Percentiles rank a stretch among this genome's conserved stretches.
These are phyloP conservation scores for Boloria selene DNA, from an alignment of 2,888 invertebrate species.

Conservation along the genomic window DNA sequence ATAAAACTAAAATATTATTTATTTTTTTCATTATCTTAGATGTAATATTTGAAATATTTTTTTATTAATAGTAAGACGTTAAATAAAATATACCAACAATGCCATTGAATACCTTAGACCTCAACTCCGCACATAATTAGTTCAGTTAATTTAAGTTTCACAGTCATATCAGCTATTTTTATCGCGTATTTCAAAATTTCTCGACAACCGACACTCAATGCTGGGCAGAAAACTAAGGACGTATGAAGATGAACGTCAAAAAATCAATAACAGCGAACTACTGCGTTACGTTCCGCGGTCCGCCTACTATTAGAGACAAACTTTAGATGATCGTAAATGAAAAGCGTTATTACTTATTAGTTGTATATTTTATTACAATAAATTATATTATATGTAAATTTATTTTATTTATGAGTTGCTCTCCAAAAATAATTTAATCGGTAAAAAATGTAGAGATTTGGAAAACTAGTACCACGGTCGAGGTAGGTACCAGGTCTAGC, in stretches of 20 bases:
- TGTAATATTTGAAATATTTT: background rate
- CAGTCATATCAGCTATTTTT: constrained; percentile 11
- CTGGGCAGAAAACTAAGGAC: background rate
- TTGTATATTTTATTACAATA: too few species aligned
- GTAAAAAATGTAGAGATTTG: too few species aligned
- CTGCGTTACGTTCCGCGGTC: too few species aligned
- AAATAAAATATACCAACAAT: background rate
- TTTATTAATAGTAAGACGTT: background rate
- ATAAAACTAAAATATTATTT: background rate
- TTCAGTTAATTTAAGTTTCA: constrained; percentile 16
- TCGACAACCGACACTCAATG: background rate
- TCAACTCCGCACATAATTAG: constrained; percentile 14
- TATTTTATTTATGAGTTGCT: too few species aligned
- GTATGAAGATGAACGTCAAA: constrained; percentile 50
- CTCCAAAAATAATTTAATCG: too few species aligned
- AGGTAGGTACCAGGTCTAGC: too few species aligned
- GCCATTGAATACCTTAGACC: constrained; percentile 22
- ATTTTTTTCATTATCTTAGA: background rate
- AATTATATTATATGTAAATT: too few species aligned
- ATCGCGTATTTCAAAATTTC: constrained; percentile 28
- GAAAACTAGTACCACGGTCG: too few species aligned
- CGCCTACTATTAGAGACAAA: constrained; percentile 1
- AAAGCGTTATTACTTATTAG: background rate
- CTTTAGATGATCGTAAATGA: background rate
- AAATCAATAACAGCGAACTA: constrained; percentile 56